Evolutionary conservation across 1,140 invertebrate genomes (phyloP), one percentile per base, ranked within the genome.

Genomic region (Drosophila orena): DNA sequence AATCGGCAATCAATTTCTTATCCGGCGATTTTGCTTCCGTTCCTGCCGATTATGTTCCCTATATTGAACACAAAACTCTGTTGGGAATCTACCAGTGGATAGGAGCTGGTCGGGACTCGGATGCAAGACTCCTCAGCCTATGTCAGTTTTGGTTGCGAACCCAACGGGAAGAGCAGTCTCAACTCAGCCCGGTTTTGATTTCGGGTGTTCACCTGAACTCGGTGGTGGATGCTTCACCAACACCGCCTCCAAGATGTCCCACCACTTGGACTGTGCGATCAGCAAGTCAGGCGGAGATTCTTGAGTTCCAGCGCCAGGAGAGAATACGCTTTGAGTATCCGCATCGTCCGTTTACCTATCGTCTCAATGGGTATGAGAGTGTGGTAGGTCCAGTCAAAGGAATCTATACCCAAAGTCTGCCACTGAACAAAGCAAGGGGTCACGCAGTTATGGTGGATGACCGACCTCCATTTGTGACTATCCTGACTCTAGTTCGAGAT

Each of bases 351-450:
- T 98, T 97, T 80, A 97, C 97, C 0, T 98, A 97, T 88, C 93
- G 94, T 35, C 94, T 97, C 94, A 96, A 98, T 92, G 96, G 96
- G 3, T 98, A 97, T 83, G 96, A 97, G 72, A 96, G 96, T 37
- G 96, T 98, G 17, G 97, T 98, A 2, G 97, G 97, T 1, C 97
- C 97, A 2, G 95, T 98, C 0, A 97, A 97, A 93, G 97, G 97
- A 30, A 96, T 97, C 75, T 97, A 97, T 79, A 95, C 94, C 46
- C 94, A 95, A 43, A 90, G 93, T 20, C 74, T 93, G 34, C 92
- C 93, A 3, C 74, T 93, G 53, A 93, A 92, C 35, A 94, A 94
- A 78, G 94, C 97, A 0, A 93, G 97, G 43, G 97, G 97, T 27
- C 97, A 98, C 91, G 96, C 96, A 3, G 93, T 98, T 50, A 93